These are phyloP conservation scores for Teleogryllus oceanicus DNA, from an alignment of 2,888 invertebrate genomes.

Conservation along the genomic window DNA sequence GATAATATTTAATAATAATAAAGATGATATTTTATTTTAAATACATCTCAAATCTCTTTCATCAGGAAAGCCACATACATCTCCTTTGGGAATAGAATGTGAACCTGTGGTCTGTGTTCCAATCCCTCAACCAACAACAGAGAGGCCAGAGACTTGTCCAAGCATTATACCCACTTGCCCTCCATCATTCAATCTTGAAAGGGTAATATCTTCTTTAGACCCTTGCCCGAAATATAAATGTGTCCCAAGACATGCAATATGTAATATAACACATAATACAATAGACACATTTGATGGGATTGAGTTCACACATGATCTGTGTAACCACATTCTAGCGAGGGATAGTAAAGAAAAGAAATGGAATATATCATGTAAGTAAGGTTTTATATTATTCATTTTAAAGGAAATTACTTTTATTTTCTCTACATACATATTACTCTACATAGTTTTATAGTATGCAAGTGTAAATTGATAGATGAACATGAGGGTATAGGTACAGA, in stretches of 20 bases:
- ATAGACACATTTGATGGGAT: slow-evolving; percentile 77
- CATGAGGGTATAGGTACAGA: not conserved
- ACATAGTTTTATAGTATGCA: not conserved
- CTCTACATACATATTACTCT: not conserved
- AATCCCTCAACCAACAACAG: not conserved
- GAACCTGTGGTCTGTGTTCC: not conserved
- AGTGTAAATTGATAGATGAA: not conserved
- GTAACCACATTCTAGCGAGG: slow-evolving; percentile 73
- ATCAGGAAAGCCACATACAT: no score
- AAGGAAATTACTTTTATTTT: not conserved
- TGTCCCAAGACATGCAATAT: slow-evolving; percentile 55
- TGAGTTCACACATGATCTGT: slow-evolving; percentile 75
- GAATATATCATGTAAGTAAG: slow-evolving; percentile 54
- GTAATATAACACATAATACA: slow-evolving; percentile 70
- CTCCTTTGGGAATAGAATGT: not conserved
- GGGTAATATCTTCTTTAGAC: not conserved
- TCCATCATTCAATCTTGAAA: slow-evolving; percentile 35
- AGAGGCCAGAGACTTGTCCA: slow-evolving; percentile 24
- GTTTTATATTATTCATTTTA: not conserved
- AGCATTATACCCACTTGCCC: slow-evolving; percentile 34
- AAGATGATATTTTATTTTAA: no score
- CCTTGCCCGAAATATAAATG: slow-evolving; percentile 40
- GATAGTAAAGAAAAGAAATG: slow-evolving; percentile 66
- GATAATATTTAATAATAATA: no score
- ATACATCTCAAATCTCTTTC: no score